Percentiles rank a stretch among this genome's conserved stretches.
These are phyloP conservation scores for Cydia pomonella DNA, from an alignment of 1,140 invertebrate genomes.

Conservation along the genomic window DNA sequence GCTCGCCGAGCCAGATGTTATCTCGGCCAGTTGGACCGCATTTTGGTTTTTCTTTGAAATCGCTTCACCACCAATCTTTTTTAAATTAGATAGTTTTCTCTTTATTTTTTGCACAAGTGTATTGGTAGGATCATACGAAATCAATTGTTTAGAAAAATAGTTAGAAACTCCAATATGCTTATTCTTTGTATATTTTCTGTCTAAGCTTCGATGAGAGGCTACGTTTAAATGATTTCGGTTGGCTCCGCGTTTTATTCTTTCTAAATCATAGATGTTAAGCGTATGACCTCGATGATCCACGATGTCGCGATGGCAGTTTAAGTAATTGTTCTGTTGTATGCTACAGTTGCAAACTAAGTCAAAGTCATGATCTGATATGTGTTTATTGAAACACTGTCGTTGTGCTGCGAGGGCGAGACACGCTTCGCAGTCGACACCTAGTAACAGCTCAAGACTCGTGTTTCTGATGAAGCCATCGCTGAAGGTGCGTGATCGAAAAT, in stretches of 20 bases:
- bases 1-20: constrained; percentile 66
- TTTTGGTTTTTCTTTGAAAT: constrained; percentile 74
- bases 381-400: constrained; percentile 63
- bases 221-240: constrained; percentile 57
- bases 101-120: constrained; percentile 79
- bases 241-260: constrained; percentile 69
- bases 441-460: constrained; percentile 76
- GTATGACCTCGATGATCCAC: constrained; percentile 65
- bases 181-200: constrained; percentile 76
- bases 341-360: constrained; percentile 78
- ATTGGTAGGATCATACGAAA: constrained; percentile 73
- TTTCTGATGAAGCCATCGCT: constrained; percentile 78
- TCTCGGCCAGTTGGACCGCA: constrained; percentile 71
- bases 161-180: constrained; percentile 74
- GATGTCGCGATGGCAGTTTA: constrained; percentile 62
- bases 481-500: constrained; percentile 75
- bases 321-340: constrained; percentile 69
- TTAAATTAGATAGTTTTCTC: constrained; percentile 76
- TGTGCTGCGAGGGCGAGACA: constrained; percentile 71
- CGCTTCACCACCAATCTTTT: constrained; percentile 75
- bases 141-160: constrained; percentile 76
- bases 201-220: constrained; percentile 74
- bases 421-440: constrained; percentile 77
- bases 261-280: constrained; percentile 71
- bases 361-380: constrained; percentile 66